Base-by-base conservation (phyloP, 2,113 vertebrate genomes). In the Anolis sagrei region DNA sequence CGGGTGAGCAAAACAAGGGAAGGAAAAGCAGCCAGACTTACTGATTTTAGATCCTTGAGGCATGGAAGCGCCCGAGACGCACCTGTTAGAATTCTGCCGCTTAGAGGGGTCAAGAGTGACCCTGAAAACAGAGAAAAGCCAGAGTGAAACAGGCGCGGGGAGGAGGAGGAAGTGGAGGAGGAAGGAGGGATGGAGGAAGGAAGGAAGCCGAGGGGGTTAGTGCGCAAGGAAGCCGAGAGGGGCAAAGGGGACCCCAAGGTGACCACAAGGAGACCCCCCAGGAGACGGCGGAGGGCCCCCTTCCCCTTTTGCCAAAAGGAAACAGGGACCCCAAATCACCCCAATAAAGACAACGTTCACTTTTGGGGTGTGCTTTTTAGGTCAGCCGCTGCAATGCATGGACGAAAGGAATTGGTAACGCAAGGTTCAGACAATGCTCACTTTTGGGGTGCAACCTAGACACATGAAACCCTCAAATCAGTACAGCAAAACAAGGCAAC, bases 41-140 rank as follows among this genome's bases (percentile, higher is more conserved):
- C 98, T 98, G 98, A 99, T 98, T 96, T 98, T 99, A 97, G 98
- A 97, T 98, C 98, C 98, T 97, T 98, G 98, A 93, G 98, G 97
- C 95, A 98, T 97, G 96, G 98, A 97, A 94, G 97, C 97, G 95
- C 98, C 98, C 93, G 98, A 98, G 90, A 99, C 98, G 89, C 98
- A 98, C 96, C 98, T 97, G 96, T 98, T 98, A 97, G 98, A 98
- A 95, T 97, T 98, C 97, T 99, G 98, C 93, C 98, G 97, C 97
- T 99, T 99, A 97, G 98, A 98, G 72, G 98, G 98, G 97, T 99
- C 98, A 95, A 99, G 98, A 97, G 98, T 98, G 97, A 98, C 98
- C 98, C 98, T 99, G 81, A 39, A 90, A 54, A 88, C 83, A 88
- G 76, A 82, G 87, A 80, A 75, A 76, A 76, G 66, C 69, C 10